Conservation (phyloP, 2,888 invertebrate species). For the Synergus japonicus region DNA sequence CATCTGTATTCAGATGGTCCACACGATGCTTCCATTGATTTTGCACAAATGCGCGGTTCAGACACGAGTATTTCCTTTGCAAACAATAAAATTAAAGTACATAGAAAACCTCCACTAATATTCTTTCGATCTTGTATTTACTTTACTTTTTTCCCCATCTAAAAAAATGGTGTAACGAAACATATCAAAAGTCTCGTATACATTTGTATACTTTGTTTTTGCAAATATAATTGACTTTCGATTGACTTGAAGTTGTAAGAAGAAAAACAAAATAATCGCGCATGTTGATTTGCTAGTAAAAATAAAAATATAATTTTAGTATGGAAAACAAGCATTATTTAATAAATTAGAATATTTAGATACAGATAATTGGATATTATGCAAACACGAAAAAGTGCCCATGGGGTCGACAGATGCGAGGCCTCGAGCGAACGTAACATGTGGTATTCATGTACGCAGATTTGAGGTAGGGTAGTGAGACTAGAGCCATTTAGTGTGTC, state of each 20-base stretch:
- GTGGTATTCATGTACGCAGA: constrained; percentile 44
- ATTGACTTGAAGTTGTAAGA: too few relatives aligned
- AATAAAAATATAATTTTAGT: too few relatives aligned
- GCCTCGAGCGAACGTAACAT: constrained; percentile 43
- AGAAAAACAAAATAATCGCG: too few relatives aligned
- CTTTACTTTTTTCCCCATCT: too few relatives aligned
- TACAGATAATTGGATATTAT: constrained; percentile 66
- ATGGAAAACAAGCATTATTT: neutral
- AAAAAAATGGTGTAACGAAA: too few relatives aligned
- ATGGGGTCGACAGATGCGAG: constrained; percentile 62
- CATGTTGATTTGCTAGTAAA: too few relatives aligned
- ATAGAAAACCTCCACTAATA: neutral
- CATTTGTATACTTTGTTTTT: too few relatives aligned
- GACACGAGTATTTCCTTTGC: neutral
- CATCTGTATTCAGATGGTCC: constrained; percentile 1
- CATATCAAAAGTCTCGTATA: too few relatives aligned
- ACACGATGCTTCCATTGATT: constrained; percentile 13
- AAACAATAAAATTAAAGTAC: neutral
- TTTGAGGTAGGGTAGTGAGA: constrained; percentile 42
- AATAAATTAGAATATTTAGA: neutral
- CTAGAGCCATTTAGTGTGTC: constrained; percentile 56
- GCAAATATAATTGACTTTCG: too few relatives aligned
- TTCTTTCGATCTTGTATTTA: neutral
- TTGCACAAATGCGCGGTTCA: neutral
- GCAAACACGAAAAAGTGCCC: constrained; percentile 60